Evolutionary conservation across 92 coral and sea anemone genomes (phyloP), one percentile per base, ranked within the genome.

Genomic region (Pocillopora grandis): DNA sequence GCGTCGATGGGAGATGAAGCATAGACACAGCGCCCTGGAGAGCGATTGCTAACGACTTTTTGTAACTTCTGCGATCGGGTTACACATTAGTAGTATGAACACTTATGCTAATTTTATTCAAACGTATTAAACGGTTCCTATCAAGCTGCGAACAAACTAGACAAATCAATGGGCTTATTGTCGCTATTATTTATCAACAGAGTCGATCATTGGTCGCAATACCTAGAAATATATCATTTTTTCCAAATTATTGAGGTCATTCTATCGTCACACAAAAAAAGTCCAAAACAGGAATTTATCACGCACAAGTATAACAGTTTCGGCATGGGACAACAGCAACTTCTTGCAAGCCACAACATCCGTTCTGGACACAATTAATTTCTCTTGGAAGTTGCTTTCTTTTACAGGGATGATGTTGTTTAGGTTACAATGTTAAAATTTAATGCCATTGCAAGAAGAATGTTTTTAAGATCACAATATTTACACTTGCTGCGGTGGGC

Each of bases 11-110:
- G 36, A 37, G 56, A 13, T 23, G 15, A 58, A 6, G 49, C 42
- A 23, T 9, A 17, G 64, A 76, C 20, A 23, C 35, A 58, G 79
- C 79, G n/a, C 65, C 79, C 79, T 76, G 79, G 79, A 58, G 79
- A 76, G 79, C 20, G 65, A 76, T 58, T 10, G 18, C 79, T 58
- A 9, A 33, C 63, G 63, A 76, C 79, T 76, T 76, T 42, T 76
- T 21, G 79, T 13, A 57, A 58, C 23, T 76, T 76, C 65, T 58
- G 37, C 48, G 21, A 21, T 58, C 42, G 79, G 27, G 37, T 31
- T 76, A 14, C 9, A 23, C 15, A 23, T 33, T 27, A 75, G 19
- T 58, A 3, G 16, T 76, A 76, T 31, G 59, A 57, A 17, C 20
- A 35, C 21, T 55, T 57, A 57, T 55, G 63, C 20, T 27, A 57